Base-by-base conservation (phyloP, 2,888 invertebrate species). In the Aethes cnicana region DNA sequence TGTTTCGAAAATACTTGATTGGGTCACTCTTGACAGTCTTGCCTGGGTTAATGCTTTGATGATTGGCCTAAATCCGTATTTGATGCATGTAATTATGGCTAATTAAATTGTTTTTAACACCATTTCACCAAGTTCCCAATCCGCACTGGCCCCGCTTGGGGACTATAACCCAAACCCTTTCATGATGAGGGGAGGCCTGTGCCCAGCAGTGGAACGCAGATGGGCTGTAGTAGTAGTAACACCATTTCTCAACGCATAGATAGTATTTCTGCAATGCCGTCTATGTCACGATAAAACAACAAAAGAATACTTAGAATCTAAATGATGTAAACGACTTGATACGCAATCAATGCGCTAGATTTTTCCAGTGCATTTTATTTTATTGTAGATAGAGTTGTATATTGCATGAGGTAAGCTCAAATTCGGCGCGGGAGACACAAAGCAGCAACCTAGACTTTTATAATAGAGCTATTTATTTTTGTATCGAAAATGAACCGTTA, bases 401-500 rank as follows among this genome's bases (percentile, higher is more conserved):
- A 12, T 50, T 18, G 18, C 14, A 33, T 8, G 21, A 23, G 4
- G 3, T 16, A 2, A 4, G 1, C 28, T 3, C 17, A 17, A 23
- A 17, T 11, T 16, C 21, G 7, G 28, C 16, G 25, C 17, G 23
- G 9, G 35, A 36, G 9, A 8, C n/a, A 12, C 4, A 37, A 12
- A 14, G 23, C 39, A 42, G 33, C 20, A 20, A 39, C 12, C 44
- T 52, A 52, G 52, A 39, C 39, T 18, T 39, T 46, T 23, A 25
- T 37, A 50, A 52, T 37, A 25, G 25, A 9, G 35, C 32, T 39
- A 14, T 39, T 41, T 41, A 33, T 25, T 21, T 39, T 14, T 11
- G 23, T 52, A 33, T 33, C 14, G 44, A 32, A 52, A 52, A 37
- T 12, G 23, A 37, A 44, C 21, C 6, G 26, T 52, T 32, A 37